Conservation (phyloP, 53 echinoderm and acorn worm species). For the Temnopleurus reevesii region DNA sequence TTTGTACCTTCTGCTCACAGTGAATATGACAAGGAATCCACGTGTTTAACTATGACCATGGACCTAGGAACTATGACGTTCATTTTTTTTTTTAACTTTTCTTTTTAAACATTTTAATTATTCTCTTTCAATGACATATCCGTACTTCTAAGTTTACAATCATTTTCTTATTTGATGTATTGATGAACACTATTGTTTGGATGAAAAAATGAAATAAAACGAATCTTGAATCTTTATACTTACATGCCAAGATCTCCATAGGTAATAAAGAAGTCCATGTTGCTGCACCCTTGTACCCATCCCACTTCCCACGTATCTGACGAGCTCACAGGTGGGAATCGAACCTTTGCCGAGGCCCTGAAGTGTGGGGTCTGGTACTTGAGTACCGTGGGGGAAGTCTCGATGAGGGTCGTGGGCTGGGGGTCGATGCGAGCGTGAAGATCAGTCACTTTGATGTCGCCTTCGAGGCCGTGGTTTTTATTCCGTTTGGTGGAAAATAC, state of each 20-base stretch:
- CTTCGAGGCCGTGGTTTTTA: conserved; percentile 94
- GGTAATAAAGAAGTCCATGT: conserved; percentile 97
- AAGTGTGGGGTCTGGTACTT: conserved; percentile 98
- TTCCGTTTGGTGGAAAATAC: conserved; percentile 93
- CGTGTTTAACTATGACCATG: too few relatives aligned
- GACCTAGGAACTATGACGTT: too few relatives aligned
- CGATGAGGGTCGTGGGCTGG: conserved; percentile 87
- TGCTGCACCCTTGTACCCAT: conserved; percentile 96
- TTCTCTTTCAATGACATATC: too few relatives aligned
- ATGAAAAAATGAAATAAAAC: too few relatives aligned
- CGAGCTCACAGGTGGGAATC: conserved; percentile 91
- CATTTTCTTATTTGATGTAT: too few relatives aligned
- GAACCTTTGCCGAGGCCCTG: conserved; percentile 89
- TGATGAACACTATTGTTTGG: too few relatives aligned
- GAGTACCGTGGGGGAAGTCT: conserved; percentile 93
- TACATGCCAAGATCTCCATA: conserved; percentile 95
- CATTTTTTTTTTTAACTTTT: too few relatives aligned
- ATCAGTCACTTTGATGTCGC: conserved; percentile 94
- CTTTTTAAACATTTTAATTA: too few relatives aligned
- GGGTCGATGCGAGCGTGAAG: conserved; percentile 95
- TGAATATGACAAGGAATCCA: background rate
- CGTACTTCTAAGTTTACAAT: too few relatives aligned
- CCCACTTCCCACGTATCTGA: conserved; percentile 94
- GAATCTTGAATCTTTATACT: conserved; percentile 65
- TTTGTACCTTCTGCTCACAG: too few relatives aligned